Conservation (phyloP, 2,797 vertebrate species). For the Garrulus glandarius region DNA sequence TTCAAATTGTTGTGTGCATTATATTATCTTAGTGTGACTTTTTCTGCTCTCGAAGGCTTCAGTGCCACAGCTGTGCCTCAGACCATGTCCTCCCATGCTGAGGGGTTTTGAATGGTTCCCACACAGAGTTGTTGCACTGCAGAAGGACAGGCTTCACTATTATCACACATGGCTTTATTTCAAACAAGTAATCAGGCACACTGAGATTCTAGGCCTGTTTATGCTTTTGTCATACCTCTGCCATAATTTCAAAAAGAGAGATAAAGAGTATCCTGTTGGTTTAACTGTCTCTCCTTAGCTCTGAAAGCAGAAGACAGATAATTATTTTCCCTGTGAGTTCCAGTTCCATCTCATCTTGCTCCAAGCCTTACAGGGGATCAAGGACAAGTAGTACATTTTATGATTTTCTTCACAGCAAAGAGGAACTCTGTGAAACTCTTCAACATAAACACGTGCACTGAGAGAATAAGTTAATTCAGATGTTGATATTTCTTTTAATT, state of each 20-base stretch:
- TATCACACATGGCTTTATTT: background rate
- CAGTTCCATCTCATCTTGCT: background rate
- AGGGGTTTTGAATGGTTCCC: background rate
- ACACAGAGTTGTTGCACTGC: background rate
- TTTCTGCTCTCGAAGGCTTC: background rate
- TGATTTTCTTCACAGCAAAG: background rate
- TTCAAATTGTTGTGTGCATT: background rate
- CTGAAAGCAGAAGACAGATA: background rate
- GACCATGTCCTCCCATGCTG: background rate
- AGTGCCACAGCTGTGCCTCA: background rate
- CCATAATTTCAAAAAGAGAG: background rate
- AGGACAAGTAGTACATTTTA: background rate
- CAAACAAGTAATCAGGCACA: background rate
- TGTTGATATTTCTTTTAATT: background rate
- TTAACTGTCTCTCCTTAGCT: background rate
- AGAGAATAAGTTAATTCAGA: background rate
- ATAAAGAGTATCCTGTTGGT: background rate
- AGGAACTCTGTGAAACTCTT: background rate
- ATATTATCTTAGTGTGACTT: background rate
- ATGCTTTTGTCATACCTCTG: background rate
- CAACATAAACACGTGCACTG: background rate
- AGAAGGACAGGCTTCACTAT: background rate
- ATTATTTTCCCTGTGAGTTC: background rate
- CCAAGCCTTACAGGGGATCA: background rate
- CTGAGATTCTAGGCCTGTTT: background rate